Percentiles rank a stretch among this genome's conserved stretches.
phyloP scores from a whole-genome alignment of 2,797 vertebrate species.

The Clamator glandarius region DNA sequence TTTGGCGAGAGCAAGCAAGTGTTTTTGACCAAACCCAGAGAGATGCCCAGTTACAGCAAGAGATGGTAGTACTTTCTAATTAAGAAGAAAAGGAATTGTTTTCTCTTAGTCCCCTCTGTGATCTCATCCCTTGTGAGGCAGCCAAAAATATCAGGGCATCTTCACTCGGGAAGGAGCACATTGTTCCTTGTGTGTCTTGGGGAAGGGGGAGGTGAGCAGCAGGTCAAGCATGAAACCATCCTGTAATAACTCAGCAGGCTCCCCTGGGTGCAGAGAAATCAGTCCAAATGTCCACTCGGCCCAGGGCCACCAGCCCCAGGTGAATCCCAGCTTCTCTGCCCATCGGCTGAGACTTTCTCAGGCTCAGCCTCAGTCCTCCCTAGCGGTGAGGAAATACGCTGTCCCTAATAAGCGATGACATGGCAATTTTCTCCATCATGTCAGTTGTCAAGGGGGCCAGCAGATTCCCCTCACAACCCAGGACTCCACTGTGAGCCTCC shows the following conservation, averaged over 20 bases:
- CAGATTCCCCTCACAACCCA: background rate
- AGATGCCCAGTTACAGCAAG: background rate
- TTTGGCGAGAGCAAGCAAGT: background rate
- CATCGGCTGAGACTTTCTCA: background rate
- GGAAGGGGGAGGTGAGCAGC: background rate
- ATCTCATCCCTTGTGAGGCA: background rate
- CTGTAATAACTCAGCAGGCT: background rate
- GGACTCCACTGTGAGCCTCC: background rate
- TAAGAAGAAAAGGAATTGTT: background rate
- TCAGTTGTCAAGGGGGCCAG: slow-evolving; percentile 62
- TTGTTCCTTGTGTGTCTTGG: background rate
- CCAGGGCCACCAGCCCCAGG: slow-evolving; percentile 2
- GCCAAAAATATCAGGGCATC: background rate
- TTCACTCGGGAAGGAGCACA: background rate
- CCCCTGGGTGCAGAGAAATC: background rate
- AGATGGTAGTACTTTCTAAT: background rate
- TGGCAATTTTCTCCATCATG: slow-evolving; percentile 65
- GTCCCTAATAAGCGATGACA: slow-evolving; percentile 47
- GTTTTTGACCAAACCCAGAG: background rate
- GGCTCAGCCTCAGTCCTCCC: background rate
- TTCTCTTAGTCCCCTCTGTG: background rate
- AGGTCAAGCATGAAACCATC: slow-evolving; percentile 41
- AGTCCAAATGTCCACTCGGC: background rate
- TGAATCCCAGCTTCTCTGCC: background rate
- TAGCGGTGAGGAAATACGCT: background rate